Conservation (phyloP, 1,140 invertebrate genomes). For the Lutraria rhynchaena region DNA sequence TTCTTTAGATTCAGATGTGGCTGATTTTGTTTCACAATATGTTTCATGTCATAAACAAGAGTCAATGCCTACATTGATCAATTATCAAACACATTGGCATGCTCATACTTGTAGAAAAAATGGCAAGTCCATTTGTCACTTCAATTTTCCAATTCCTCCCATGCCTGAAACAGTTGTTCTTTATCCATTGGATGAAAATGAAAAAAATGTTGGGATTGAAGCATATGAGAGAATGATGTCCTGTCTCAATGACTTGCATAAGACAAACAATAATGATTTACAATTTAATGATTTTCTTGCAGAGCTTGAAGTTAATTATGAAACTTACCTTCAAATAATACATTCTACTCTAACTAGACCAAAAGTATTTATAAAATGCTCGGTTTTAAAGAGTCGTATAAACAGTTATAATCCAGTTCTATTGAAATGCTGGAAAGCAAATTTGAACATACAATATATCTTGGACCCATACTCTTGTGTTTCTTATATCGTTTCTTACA, state of each 20-base stretch:
- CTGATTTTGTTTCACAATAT: slow-evolving; percentile 52
- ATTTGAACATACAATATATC: slow-evolving; percentile 63
- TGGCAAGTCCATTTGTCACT: slow-evolving; percentile 56
- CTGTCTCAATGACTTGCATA: background rate
- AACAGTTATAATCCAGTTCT: slow-evolving; percentile 52
- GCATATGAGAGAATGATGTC: background rate
- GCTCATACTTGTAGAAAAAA: slow-evolving; percentile 60
- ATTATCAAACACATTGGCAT: slow-evolving; percentile 64
- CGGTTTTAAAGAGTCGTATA: slow-evolving; percentile 43
- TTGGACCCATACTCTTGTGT: slow-evolving; percentile 67
- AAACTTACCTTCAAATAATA: background rate
- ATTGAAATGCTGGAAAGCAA: slow-evolving; percentile 58
- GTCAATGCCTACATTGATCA: slow-evolving; percentile 15
- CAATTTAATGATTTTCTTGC: slow-evolving; percentile 30
- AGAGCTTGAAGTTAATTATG: slow-evolving; percentile 3
- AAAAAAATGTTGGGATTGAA: background rate
- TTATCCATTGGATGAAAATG: slow-evolving; percentile 31
- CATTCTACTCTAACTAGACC: slow-evolving; percentile 7
- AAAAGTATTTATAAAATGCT: slow-evolving; percentile 45
- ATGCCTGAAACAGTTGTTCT: slow-evolving; percentile 58
- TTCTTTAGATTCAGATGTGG: slow-evolving; percentile 29
- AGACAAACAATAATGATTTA: background rate
- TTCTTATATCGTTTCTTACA: slow-evolving; percentile 64
- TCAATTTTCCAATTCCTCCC: slow-evolving; percentile 61
- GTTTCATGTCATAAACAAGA: slow-evolving; percentile 46